Evolutionary conservation across 2,113 vertebrate species (phyloP).

Genomic region (Suncus etruscus): DNA sequence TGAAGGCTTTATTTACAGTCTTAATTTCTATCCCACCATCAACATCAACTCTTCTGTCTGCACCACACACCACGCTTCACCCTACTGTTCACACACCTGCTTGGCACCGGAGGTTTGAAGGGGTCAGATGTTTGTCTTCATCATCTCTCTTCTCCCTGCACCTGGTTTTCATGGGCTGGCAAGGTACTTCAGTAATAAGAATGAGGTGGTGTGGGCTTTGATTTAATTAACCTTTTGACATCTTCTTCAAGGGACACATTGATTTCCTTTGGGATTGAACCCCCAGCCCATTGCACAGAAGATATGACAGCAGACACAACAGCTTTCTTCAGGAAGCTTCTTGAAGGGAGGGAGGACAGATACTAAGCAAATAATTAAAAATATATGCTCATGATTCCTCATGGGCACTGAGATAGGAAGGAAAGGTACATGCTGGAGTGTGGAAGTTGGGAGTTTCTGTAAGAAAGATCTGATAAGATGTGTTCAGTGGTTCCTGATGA

Average conservation of each 20-base stretch:
- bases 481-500: no score
- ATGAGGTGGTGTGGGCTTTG: background rate
- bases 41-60: no score
- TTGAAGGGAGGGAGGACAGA: background rate
- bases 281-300: background rate
- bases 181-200: constrained; percentile 21
- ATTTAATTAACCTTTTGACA: background rate
- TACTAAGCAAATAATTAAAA: background rate
- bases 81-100: background rate
- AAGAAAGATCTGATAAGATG: no score
- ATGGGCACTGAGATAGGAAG: background rate
- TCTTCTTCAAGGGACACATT: background rate
- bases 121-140: constrained; percentile 22
- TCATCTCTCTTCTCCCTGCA: background rate
- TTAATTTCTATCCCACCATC: constrained; percentile 26
- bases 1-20: background rate
- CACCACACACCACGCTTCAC: background rate
- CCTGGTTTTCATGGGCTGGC: background rate
- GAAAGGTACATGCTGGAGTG: background rate
- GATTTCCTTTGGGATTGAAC: background rate
- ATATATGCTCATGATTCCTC: background rate
- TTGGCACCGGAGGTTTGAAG: background rate
- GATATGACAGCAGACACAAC: background rate
- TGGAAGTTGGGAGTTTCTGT: background rate
- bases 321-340: background rate